phyloP scores from a whole-genome alignment of 2,888 invertebrate species.

The Salpingus planirostris region DNA sequence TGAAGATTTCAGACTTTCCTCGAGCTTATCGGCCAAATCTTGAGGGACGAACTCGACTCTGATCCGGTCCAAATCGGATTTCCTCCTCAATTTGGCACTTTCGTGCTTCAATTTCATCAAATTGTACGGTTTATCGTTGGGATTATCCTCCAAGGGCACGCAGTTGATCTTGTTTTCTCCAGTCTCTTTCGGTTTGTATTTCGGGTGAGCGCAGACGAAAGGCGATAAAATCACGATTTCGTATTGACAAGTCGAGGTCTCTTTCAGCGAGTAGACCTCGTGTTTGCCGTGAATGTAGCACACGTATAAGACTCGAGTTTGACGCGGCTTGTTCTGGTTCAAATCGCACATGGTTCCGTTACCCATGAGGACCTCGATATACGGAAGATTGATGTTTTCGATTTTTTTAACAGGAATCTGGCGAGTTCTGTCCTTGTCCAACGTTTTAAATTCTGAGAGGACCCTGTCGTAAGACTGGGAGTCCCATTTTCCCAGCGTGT shows the following conservation, averaged over 20 bases:
- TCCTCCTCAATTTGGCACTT: slow-evolving; percentile 58
- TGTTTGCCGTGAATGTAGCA: slow-evolving; percentile 84
- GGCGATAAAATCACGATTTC: slow-evolving; percentile 86
- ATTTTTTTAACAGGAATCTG: slow-evolving; percentile 58
- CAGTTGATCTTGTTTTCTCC: slow-evolving; percentile 73
- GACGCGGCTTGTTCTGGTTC: slow-evolving; percentile 67
- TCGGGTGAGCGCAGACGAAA: slow-evolving; percentile 79
- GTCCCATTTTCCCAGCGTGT: slow-evolving; percentile 72
- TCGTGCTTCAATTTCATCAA: slow-evolving; percentile 64
- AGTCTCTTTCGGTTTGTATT: slow-evolving; percentile 70
- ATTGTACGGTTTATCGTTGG: slow-evolving; percentile 64
- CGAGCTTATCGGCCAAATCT: slow-evolving; percentile 38
- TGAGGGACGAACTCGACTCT: slow-evolving; percentile 60
- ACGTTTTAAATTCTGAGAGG: slow-evolving; percentile 43
- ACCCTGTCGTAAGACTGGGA: slow-evolving; percentile 53
- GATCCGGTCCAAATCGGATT: slow-evolving; percentile 41
- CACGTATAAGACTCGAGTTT: slow-evolving; percentile 76
- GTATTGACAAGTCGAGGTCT: slow-evolving; percentile 89
- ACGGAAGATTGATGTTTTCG: slow-evolving; percentile 82
- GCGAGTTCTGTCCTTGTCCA: slow-evolving; percentile 44
- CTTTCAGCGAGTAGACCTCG: slow-evolving; percentile 87
- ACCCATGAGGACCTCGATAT: slow-evolving; percentile 75
- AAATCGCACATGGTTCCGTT: slow-evolving; percentile 91
- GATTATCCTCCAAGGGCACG: slow-evolving; percentile 54
- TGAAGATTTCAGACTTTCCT: slow-evolving; percentile 17